phyloP scores from a whole-genome alignment of 2,113 vertebrate species.

The Rhadina sibilatrix region DNA sequence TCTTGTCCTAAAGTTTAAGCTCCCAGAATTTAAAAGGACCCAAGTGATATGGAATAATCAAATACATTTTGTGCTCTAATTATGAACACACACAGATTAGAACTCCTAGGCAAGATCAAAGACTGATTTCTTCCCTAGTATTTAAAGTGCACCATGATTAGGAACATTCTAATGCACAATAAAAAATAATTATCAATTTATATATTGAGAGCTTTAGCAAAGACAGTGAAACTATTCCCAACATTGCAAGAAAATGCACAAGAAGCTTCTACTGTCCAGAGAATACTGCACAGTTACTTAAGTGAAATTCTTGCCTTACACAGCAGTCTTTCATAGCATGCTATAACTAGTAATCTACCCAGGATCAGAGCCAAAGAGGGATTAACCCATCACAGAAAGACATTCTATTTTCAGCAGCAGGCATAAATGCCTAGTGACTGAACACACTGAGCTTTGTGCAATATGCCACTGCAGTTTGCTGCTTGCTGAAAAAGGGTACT shows the following conservation, averaged over 20 bases:
- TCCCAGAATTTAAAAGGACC: neutral
- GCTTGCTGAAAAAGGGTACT: constrained; percentile 10
- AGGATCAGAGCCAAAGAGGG: constrained; percentile 72
- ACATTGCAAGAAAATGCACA: neutral
- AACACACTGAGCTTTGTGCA: constrained; percentile 52
- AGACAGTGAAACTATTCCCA: neutral
- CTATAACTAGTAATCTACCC: constrained; percentile 73
- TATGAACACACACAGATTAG: neutral
- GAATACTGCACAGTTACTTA: constrained; percentile 53
- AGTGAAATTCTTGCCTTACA: constrained; percentile 56
- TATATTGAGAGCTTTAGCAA: neutral
- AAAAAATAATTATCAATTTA: neutral
- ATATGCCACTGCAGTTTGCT: neutral
- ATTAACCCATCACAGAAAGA: constrained; percentile 79
- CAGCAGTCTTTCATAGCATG: constrained; percentile 56
- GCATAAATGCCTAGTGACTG: constrained; percentile 70
- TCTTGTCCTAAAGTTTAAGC: neutral
- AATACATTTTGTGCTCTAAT: neutral
- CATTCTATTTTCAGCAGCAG: constrained; percentile 75
- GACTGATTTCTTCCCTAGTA: neutral
- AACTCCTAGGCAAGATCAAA: neutral
- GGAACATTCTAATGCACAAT: neutral
- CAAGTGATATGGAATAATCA: neutral
- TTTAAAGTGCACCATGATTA: neutral
- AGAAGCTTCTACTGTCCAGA: neutral